phyloP scores from a whole-genome alignment of 1,140 invertebrate genomes.

The Eriosoma lanigerum region DNA sequence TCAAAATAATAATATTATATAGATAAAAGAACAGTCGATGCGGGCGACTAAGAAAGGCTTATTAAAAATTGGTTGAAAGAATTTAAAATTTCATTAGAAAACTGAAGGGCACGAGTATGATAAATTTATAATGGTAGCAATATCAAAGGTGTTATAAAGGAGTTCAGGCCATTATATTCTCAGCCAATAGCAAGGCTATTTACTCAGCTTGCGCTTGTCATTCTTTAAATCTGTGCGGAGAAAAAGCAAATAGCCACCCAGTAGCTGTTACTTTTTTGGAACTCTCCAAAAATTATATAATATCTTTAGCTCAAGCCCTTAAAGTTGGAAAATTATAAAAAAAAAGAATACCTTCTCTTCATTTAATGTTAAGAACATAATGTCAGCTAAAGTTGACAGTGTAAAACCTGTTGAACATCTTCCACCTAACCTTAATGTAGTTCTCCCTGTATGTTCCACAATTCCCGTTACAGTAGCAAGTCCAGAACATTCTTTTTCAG shows the following conservation, averaged over 20 bases:
- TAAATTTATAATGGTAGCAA: constrained; percentile 54
- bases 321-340: constrained; percentile 20
- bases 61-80: not conserved
- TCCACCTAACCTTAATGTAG: no score
- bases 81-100: constrained; percentile 49
- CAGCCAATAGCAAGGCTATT: not conserved
- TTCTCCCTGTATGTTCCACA: no score
- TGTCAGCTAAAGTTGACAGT: not conserved
- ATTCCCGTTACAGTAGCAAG: no score
- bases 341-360: constrained; percentile 1
- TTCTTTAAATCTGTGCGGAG: not conserved
- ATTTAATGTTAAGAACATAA: not conserved
- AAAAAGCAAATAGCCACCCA: not conserved
- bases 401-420: no score
- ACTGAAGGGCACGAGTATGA: constrained; percentile 55
- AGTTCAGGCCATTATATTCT: constrained; percentile 52
- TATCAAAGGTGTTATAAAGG: constrained; percentile 54
- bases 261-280: constrained; percentile 5
- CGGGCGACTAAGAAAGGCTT: no score
- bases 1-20: no score
- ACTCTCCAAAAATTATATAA: constrained; percentile 14
- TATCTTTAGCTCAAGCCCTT: not conserved
- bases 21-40: no score
- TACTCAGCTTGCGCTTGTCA: not conserved
- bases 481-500: no score